Conservation (phyloP, 2,888 invertebrate species). For the Polyommatus iphigenia region DNA sequence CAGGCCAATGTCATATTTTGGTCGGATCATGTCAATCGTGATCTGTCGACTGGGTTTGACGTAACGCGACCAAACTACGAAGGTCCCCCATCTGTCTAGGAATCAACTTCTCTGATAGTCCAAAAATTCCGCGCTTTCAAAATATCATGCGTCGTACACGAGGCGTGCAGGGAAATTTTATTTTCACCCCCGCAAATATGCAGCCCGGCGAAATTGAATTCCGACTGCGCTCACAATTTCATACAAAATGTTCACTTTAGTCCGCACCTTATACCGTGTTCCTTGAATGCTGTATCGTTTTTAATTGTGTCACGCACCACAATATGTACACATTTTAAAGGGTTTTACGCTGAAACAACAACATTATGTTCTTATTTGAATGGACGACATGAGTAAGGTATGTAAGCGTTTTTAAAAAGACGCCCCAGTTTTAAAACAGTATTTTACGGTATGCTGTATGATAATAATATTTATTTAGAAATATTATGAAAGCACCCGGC, state of each 20-base stretch:
- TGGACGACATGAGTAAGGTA: not conserved
- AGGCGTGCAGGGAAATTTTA: constrained; percentile 24
- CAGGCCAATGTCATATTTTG: no score
- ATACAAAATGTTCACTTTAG: constrained; percentile 23
- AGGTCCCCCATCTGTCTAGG: no score
- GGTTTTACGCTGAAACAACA: not conserved
- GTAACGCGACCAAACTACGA: no score
- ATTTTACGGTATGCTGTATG: no score
- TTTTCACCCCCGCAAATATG: constrained; percentile 26
- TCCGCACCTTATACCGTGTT: not conserved
- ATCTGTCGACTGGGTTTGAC: no score
- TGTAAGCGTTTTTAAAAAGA: not conserved
- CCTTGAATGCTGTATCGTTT: constrained; percentile 15
- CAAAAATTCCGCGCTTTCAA: no score
- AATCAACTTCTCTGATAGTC: no score
- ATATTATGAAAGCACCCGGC: no score
- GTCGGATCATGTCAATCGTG: no score
- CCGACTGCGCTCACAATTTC: constrained; percentile 4
- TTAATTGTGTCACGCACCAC: constrained; percentile 6
- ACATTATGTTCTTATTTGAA: not conserved
- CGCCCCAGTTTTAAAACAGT: no score
- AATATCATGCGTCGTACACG: not conserved
- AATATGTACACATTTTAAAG: not conserved
- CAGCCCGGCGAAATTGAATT: constrained; percentile 24
- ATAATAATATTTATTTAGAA: no score